Conservation (phyloP, 2,888 invertebrate species). For the Brachypterus glaber region DNA sequence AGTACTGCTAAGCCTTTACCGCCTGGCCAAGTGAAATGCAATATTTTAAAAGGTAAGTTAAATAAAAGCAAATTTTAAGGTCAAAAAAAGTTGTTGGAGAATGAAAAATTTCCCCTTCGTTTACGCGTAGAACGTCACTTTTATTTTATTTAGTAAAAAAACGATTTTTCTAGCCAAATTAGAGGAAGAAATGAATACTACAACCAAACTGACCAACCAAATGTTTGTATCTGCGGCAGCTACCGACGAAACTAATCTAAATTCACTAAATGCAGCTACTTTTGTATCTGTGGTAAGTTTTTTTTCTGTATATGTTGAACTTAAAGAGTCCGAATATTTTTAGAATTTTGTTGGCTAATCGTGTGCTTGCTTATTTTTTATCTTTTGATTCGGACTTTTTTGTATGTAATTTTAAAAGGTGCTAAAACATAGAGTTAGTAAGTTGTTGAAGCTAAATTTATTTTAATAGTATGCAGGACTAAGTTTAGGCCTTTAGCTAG, state of each 20-base stretch:
- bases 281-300: constrained; percentile 67
- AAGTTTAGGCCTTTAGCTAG: no score
- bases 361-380: constrained; percentile 10
- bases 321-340: no score
- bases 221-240: constrained; percentile 45
- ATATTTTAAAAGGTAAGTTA: constrained; percentile 76
- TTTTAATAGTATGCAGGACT: no score
- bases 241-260: constrained; percentile 37
- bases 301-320: constrained; percentile 5
- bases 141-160: no score
- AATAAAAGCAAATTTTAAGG: neutral
- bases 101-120: constrained; percentile 12
- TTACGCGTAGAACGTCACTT: constrained; percentile 6
- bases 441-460: no score
- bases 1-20: constrained; percentile 57
- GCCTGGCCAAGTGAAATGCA: constrained; percentile 87
- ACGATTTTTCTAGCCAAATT: constrained; percentile 50
- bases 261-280: constrained; percentile 53
- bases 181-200: constrained; percentile 47
- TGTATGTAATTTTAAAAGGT: no score
- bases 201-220: constrained; percentile 49
- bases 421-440: no score
- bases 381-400: no score
- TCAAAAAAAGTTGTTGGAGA: no score
- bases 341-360: neutral